These are phyloP conservation scores for Lissocephala sabroskyi DNA, from an alignment of 2,888 invertebrate genomes.

Conservation along the genomic window DNA sequence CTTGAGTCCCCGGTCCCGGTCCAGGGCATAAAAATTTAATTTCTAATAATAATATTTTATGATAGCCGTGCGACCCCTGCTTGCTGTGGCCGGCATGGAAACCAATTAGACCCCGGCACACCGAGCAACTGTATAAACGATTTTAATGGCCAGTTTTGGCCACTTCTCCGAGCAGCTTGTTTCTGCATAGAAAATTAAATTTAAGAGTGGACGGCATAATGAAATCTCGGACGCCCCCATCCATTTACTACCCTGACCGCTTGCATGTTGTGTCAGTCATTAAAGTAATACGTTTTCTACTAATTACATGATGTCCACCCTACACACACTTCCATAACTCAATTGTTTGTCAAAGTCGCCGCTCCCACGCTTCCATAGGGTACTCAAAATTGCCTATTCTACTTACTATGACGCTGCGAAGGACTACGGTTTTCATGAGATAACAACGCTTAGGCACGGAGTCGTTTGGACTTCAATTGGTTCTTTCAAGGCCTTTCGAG, in stretches of 20 bases:
- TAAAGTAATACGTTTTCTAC: conserved; percentile 52
- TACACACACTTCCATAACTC: conserved; percentile 29
- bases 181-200: not conserved
- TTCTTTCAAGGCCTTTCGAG: no score
- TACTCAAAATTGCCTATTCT: no score
- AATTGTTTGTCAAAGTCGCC: conserved; percentile 22
- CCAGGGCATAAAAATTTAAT: conserved; percentile 29
- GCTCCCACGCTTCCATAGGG: no score
- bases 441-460: no score
- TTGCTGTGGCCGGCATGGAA: conserved; percentile 14
- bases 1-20: not conserved
- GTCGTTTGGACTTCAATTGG: no score
- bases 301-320: conserved; percentile 33
- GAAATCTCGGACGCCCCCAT: conserved; percentile 32
- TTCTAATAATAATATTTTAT: conserved; percentile 52
- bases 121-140: conserved; percentile 44
- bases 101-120: conserved; percentile 34
- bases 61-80: conserved; percentile 7
- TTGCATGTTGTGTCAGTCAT: conserved; percentile 22
- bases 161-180: conserved; percentile 5
- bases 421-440: no score
- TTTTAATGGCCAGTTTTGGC: conserved; percentile 46
- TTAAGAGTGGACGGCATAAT: conserved; percentile 22
- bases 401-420: no score
- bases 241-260: not conserved